phyloP scores from a whole-genome alignment of 2,888 invertebrate species.

The Synergus japonicus region DNA sequence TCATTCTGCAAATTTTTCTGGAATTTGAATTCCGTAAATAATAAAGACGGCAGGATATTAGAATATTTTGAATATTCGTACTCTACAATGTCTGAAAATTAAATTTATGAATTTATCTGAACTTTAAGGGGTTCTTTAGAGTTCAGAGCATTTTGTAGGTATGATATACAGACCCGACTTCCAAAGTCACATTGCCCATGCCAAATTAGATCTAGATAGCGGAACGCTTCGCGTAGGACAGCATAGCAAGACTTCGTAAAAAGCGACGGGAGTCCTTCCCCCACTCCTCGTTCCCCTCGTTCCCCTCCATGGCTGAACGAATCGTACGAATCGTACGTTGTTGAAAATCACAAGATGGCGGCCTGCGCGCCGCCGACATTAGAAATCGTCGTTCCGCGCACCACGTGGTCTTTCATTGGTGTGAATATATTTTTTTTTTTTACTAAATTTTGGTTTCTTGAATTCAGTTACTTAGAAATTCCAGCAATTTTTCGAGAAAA shows the following conservation, averaged over 20 bases:
- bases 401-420: constrained; percentile 18
- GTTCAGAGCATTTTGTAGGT: background rate
- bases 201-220: constrained; percentile 5
- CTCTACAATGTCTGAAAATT: too few species aligned
- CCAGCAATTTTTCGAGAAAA: too few species aligned
- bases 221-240: background rate
- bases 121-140: background rate
- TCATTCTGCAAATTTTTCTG: background rate
- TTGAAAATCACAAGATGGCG: constrained; percentile 10
- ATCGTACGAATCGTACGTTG: background rate
- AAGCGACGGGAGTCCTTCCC: background rate
- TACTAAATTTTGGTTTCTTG: too few species aligned
- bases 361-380: constrained; percentile 8
- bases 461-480: too few species aligned
- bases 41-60: too few species aligned
- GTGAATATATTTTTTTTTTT: too few species aligned
- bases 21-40: too few species aligned
- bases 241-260: background rate
- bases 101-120: background rate
- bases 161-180: background rate
- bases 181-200: background rate
- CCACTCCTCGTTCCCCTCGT: background rate
- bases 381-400: background rate
- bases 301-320: background rate
- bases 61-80: too few species aligned